These are phyloP conservation scores for Eleginops maclovinus DNA, from an alignment of 2,113 vertebrate genomes.

Conservation along the genomic window DNA sequence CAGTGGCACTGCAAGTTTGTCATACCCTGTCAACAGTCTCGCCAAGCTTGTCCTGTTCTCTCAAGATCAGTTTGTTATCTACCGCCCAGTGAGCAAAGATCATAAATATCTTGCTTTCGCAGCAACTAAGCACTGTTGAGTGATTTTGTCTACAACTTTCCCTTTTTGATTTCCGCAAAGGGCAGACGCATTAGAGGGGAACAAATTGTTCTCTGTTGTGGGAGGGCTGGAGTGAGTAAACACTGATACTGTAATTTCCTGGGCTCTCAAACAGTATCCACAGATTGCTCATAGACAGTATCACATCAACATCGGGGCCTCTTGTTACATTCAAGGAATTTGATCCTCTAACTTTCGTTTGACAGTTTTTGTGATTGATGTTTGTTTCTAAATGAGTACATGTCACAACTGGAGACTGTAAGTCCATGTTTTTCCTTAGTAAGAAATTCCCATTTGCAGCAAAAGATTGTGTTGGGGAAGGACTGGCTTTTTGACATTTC, in stretches of 20 bases:
- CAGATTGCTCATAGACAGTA: neutral
- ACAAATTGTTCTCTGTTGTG: conserved; percentile 47
- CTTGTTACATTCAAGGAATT: conserved; percentile 28
- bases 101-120: conserved; percentile 72
- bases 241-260: conserved; percentile 21
- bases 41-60: conserved; percentile 27
- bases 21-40: conserved; percentile 3
- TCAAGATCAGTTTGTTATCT: conserved; percentile 40
- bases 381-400: conserved; percentile 19
- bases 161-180: conserved; percentile 28
- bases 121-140: conserved; percentile 52
- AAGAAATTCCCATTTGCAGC: conserved; percentile 8
- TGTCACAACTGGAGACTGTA: conserved; percentile 24
- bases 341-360: conserved; percentile 16
- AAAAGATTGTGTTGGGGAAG: neutral
- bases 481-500: neutral
- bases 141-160: conserved; percentile 27
- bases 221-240: conserved; percentile 13
- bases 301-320: conserved; percentile 3
- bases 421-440: conserved; percentile 10
- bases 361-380: conserved; percentile 31
- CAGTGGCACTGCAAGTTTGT: neutral
- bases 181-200: conserved; percentile 13
- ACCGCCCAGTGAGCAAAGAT: conserved; percentile 41
- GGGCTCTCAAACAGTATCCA: conserved; percentile 17